These are phyloP conservation scores for Eudemis profundana DNA, from an alignment of 2,888 invertebrate genomes.

Conservation along the genomic window DNA sequence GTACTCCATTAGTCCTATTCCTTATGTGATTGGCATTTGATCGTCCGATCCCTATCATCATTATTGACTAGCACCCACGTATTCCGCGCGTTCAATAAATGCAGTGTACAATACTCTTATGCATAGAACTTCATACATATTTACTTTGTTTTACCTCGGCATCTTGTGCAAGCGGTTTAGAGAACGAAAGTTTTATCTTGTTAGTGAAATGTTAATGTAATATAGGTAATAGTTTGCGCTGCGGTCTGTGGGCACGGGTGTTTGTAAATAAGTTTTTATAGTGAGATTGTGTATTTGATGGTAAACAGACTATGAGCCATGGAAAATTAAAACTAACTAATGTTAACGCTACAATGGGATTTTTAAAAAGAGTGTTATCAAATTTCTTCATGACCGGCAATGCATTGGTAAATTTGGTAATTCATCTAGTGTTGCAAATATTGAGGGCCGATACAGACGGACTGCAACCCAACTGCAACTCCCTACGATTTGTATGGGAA, in stretches of 20 bases:
- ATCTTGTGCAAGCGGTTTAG: constrained; percentile 27
- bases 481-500: no score
- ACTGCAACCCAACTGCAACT: no score
- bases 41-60: no score
- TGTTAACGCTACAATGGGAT: background rate
- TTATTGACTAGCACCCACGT: no score
- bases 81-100: no score
- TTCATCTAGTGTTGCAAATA: no score
- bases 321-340: background rate
- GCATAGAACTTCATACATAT: background rate
- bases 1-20: no score
- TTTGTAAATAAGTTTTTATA: constrained; percentile 24
- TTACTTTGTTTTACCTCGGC: background rate
- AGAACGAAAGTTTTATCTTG: constrained; percentile 29
- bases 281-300: background rate
- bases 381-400: no score
- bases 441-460: no score
- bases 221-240: constrained; percentile 16
- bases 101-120: background rate
- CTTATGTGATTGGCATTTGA: no score
- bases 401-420: no score
- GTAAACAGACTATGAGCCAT: background rate
- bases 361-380: no score
- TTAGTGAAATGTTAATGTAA: constrained; percentile 32
- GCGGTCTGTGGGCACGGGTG: constrained; percentile 18